Conservation (phyloP, 2,888 invertebrate genomes). For the Xestia c-nigrum region DNA sequence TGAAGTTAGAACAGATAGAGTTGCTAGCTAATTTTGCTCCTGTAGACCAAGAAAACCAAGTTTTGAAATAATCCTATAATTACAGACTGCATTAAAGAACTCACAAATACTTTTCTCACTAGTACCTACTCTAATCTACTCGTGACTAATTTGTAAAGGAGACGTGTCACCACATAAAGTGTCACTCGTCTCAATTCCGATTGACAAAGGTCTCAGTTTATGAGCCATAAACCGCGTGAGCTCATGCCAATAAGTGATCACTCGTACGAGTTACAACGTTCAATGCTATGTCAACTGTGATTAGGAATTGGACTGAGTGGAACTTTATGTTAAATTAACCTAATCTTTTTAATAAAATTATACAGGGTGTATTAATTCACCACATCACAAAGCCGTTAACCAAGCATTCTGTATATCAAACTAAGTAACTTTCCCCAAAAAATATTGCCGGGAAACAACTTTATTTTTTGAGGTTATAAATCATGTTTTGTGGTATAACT, state of each 20-base stretch:
- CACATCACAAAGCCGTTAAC: too few relatives aligned
- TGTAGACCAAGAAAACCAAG: too few relatives aligned
- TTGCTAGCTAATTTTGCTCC: too few relatives aligned
- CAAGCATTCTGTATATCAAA: too few relatives aligned
- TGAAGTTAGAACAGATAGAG: too few relatives aligned
- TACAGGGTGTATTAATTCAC: too few relatives aligned
- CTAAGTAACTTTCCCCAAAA: too few relatives aligned
- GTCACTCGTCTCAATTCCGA: conserved; percentile 67
- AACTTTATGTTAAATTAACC: neutral
- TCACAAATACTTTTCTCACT: neutral
- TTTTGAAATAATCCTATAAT: too few relatives aligned
- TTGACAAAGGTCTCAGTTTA: conserved; percentile 74
- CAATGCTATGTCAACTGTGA: conserved; percentile 65
- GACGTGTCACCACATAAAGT: conserved; percentile 70
- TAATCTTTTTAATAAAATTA: neutral
- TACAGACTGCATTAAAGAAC: too few relatives aligned
- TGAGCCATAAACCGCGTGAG: conserved; percentile 73
- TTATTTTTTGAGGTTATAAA: too few relatives aligned
- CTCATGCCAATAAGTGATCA: conserved; percentile 77
- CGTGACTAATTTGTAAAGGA: conserved; percentile 62
- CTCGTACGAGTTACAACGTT: conserved; percentile 60
- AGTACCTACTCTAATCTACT: conserved; percentile 4
- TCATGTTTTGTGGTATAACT: too few relatives aligned
- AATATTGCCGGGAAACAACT: too few relatives aligned
- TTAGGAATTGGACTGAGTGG: conserved; percentile 31